A percentile compares a stretch with the other conserved stretches of the same genome.
Conservation (phyloP, 2,797 vertebrate species). For the Rhinoraja longicauda region DNA sequence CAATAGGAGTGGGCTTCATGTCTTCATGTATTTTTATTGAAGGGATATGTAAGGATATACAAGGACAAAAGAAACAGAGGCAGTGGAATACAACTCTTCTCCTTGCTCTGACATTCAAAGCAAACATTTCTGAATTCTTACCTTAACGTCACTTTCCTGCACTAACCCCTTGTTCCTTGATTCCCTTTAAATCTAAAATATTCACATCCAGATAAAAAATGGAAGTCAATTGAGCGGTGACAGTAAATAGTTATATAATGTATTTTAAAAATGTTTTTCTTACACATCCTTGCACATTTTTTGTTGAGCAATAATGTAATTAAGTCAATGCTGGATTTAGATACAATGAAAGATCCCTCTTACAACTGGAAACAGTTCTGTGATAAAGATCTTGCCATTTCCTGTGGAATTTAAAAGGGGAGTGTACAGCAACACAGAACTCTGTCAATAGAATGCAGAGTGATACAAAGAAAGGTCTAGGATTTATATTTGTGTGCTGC, state of each 20-base stretch:
- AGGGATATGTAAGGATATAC: no score
- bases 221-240: background rate
- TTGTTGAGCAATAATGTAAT: background rate
- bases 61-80: background rate
- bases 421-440: background rate
- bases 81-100: no score
- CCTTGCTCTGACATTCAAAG: no score
- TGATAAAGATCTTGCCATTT: slow-evolving; percentile 28
- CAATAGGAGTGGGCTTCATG: background rate
- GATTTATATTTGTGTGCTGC: background rate
- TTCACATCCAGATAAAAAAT: background rate
- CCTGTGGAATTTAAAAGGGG: background rate
- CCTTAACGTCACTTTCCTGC: no score
- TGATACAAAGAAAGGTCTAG: background rate
- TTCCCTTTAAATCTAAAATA: no score
- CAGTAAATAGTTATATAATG: background rate
- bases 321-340: background rate
- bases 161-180: no score
- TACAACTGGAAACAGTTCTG: background rate
- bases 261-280: background rate
- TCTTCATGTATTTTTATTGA: background rate
- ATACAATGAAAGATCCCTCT: background rate
- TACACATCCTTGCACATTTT: background rate
- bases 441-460: background rate
- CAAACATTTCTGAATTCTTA: no score